Conservation (phyloP, 2,888 invertebrate genomes). For the Macrophya alboannulata region DNA sequence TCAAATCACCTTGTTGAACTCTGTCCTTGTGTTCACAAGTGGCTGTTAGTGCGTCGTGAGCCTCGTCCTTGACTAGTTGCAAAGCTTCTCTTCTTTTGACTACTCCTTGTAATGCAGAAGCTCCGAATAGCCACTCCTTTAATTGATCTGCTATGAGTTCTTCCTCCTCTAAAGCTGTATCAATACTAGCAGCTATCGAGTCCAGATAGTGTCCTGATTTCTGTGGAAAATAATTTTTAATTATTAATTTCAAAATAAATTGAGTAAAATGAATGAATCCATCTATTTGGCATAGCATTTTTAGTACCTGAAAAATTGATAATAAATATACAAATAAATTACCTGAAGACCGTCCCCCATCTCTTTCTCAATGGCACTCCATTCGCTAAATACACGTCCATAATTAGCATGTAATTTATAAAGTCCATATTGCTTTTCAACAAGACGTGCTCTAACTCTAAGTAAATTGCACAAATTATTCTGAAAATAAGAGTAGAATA, state of each 20-base stretch:
- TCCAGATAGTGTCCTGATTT: slow-evolving; percentile 85
- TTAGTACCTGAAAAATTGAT: not conserved
- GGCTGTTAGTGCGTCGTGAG: slow-evolving; percentile 85
- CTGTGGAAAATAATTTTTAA: slow-evolving; percentile 72
- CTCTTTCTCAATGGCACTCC: slow-evolving; percentile 91
- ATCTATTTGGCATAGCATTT: not conserved
- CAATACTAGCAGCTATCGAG: slow-evolving; percentile 88
- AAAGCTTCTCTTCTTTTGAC: slow-evolving; percentile 89
- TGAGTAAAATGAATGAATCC: slow-evolving; percentile 73
- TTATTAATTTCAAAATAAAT: not conserved
- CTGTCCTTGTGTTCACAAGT: slow-evolving; percentile 80
- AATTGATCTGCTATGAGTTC: slow-evolving; percentile 92
- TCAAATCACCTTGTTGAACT: slow-evolving; percentile 78
- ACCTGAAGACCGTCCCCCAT: slow-evolving; percentile 91
- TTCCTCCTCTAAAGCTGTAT: slow-evolving; percentile 90
- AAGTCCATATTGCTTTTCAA: slow-evolving; percentile 89
- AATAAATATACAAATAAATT: slow-evolving; percentile 54
- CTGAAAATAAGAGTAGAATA: slow-evolving; percentile 67
- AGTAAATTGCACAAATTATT: slow-evolving; percentile 79
- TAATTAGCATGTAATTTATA: slow-evolving; percentile 92
- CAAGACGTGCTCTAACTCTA: slow-evolving; percentile 84
- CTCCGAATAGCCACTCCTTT: slow-evolving; percentile 91
- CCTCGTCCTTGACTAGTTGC: slow-evolving; percentile 87
- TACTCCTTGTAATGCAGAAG: slow-evolving; percentile 88
- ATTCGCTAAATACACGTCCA: slow-evolving; percentile 91